Evolutionary conservation across 1,140 invertebrate species (phyloP).

Genomic region (Tribolium castaneum): DNA sequence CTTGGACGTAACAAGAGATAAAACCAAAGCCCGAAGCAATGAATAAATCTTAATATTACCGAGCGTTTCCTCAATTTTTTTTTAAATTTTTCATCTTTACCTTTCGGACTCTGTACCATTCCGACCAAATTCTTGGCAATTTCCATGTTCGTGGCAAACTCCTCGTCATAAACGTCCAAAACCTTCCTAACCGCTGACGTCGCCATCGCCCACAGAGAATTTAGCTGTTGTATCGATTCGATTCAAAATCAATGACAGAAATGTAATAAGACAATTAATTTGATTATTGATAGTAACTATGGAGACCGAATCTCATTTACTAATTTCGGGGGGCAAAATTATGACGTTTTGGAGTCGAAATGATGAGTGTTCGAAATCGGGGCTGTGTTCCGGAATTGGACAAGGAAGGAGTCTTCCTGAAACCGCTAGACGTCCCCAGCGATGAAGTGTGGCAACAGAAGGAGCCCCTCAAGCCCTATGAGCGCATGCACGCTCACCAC

Average conservation of each 20-base stretch:
- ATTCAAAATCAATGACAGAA: constrained; percentile 8
- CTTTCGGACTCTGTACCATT: constrained; percentile 56
- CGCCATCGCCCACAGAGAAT: constrained; percentile 7
- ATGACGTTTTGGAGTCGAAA: neutral
- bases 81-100: too few relatives aligned
- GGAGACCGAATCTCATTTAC: neutral
- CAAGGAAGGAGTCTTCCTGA: constrained; percentile 68
- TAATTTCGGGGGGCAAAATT: constrained; percentile 10
- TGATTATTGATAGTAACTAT: constrained; percentile 4
- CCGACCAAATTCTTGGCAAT: constrained; percentile 60
- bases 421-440: constrained; percentile 62
- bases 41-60: neutral
- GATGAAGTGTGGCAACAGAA: constrained; percentile 61
- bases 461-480: constrained; percentile 61
- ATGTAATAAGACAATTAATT: constrained; percentile 8
- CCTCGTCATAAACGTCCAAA: constrained; percentile 61
- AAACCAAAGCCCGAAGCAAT: neutral
- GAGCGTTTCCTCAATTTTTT: too few relatives aligned
- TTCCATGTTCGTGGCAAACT: constrained; percentile 61
- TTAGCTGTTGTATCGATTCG: neutral
- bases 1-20: neutral
- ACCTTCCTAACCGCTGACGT: neutral
- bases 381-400: constrained; percentile 68
- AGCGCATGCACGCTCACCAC: constrained; percentile 72
- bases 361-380: constrained; percentile 63